Percentiles rank a stretch among this genome's conserved stretches.
These are phyloP conservation scores for Agriopis aurantiaria DNA, from an alignment of 2,888 invertebrate genomes.

Conservation along the genomic window DNA sequence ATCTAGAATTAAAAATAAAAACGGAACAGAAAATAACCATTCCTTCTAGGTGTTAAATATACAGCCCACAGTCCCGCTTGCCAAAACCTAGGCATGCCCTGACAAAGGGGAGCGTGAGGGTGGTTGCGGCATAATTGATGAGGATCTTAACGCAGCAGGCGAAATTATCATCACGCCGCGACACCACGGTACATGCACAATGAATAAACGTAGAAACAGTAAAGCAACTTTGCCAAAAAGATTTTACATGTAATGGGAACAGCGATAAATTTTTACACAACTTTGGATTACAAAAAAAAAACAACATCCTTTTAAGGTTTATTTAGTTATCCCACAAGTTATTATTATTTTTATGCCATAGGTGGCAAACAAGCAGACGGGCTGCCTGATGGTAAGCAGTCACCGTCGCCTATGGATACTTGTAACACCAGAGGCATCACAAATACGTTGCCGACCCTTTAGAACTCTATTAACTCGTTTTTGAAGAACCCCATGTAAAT, in stretches of 20 bases:
- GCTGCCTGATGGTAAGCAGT: too few species aligned
- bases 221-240: background rate
- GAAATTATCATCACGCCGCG: constrained; percentile 81
- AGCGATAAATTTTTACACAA: too few species aligned
- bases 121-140: constrained; percentile 83
- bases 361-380: too few species aligned
- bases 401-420: too few species aligned
- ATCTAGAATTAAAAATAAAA: background rate
- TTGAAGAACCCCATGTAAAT: too few species aligned
- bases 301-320: too few species aligned
- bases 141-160: constrained; percentile 84
- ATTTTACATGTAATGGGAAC: background rate
- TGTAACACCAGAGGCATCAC: too few species aligned
- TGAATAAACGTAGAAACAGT: constrained; percentile 25
- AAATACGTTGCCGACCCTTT: too few species aligned
- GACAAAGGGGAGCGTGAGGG: constrained; percentile 57
- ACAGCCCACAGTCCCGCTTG: constrained; percentile 44
- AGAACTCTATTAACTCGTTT: too few species aligned
- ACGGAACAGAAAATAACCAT: background rate
- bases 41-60: constrained; percentile 24
- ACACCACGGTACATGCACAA: constrained; percentile 71
- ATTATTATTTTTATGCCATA: too few species aligned
- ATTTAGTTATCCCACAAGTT: too few species aligned
- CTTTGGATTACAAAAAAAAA: too few species aligned
- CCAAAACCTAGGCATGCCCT: constrained; percentile 47